phyloP scores from a whole-genome alignment of 2,113 vertebrate species.

The Microtus richardsoni region DNA sequence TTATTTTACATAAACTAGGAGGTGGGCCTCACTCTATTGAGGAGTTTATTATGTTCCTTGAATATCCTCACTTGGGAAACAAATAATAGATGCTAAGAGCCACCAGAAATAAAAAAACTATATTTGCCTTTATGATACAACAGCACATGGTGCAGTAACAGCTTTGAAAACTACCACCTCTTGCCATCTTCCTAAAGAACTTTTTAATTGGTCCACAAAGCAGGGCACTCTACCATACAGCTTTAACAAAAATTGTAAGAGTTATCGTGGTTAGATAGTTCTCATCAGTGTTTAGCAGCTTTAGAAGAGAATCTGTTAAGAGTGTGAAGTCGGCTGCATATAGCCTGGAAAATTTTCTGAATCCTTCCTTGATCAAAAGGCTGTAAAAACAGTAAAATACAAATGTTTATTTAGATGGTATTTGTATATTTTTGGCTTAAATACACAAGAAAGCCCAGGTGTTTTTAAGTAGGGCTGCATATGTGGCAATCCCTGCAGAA shows the following conservation, averaged over 20 bases:
- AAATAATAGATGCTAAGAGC: constrained; percentile 33
- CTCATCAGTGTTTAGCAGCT: constrained; percentile 83
- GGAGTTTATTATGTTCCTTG: constrained; percentile 38
- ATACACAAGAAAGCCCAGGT: neutral
- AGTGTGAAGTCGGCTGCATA: constrained; percentile 85
- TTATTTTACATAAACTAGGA: constrained; percentile 42
- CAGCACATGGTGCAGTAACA: constrained; percentile 1
- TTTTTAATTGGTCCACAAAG: constrained; percentile 75
- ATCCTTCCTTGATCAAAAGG: constrained; percentile 87
- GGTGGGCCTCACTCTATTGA: constrained; percentile 21
- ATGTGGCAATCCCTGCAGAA: neutral
- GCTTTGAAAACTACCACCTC: constrained; percentile 19
- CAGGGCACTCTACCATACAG: constrained; percentile 64
- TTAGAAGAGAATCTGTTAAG: constrained; percentile 87
- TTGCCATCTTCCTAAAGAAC: constrained; percentile 51
- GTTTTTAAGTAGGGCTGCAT: neutral
- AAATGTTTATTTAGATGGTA: constrained; percentile 74
- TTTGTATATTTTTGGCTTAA: constrained; percentile 46
- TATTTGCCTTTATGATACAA: neutral
- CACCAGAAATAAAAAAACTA: neutral
- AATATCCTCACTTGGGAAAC: constrained; percentile 43
- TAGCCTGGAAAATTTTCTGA: constrained; percentile 86
- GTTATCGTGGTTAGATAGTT: constrained; percentile 82
- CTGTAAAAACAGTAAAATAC: constrained; percentile 86
- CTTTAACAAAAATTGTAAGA: constrained; percentile 74